Evolutionary conservation across 1,140 invertebrate genomes (phyloP).

Genomic region (Rhopalosiphum maidis): DNA sequence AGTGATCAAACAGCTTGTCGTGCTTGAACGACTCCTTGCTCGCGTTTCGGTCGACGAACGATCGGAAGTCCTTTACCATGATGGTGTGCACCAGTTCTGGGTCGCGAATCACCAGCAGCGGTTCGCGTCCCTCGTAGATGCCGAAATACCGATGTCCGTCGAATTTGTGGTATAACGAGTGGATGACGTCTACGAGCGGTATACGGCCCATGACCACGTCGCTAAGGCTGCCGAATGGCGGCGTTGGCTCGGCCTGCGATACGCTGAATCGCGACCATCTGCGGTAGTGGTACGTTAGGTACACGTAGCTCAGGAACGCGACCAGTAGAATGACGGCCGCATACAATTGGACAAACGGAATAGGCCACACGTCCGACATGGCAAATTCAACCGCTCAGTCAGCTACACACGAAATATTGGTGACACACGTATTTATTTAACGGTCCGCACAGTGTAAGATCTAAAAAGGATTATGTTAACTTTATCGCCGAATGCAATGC

Average conservation of each 20-base stretch:
- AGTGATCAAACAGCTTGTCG: constrained; percentile 63
- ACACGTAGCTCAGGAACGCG: neutral
- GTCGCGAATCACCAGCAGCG: constrained; percentile 66
- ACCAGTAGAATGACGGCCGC: neutral
- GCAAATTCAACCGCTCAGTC: neutral
- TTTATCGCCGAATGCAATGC: neutral
- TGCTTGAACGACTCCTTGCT: constrained; percentile 63
- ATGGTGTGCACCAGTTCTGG: constrained; percentile 69
- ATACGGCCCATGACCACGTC: constrained; percentile 62
- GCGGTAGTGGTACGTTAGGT: constrained; percentile 61
- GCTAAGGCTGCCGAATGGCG: constrained; percentile 65
- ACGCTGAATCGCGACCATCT: constrained; percentile 63
- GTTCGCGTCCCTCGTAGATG: constrained; percentile 64
- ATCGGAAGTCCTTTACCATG: constrained; percentile 68
- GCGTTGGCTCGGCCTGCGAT: constrained; percentile 62
- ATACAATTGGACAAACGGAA: neutral
- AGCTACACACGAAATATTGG: neutral
- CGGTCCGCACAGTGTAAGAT: neutral
- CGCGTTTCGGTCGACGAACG: constrained; percentile 65
- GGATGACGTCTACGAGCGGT: constrained; percentile 59
- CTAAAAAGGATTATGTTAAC: too few relatives aligned
- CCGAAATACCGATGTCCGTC: constrained; percentile 60
- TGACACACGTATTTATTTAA: too few relatives aligned
- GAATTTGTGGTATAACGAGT: constrained; percentile 57
- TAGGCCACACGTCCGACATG: neutral